These are phyloP conservation scores for Microplitis demolitor DNA, from an alignment of 1,140 invertebrate genomes.

Conservation along the genomic window DNA sequence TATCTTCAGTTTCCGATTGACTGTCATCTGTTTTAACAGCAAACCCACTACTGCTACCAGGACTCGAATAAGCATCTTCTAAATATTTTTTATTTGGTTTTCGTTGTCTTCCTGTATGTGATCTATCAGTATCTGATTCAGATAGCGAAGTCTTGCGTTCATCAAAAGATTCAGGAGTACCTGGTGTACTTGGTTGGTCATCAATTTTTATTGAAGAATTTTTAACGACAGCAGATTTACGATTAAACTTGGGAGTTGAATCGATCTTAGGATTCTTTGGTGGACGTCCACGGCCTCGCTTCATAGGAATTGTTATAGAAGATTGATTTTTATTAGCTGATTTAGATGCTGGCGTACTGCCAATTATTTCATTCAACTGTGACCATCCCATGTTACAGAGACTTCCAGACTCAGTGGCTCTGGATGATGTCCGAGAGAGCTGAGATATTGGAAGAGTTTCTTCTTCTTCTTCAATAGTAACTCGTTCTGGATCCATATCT, in stretches of 20 bases:
- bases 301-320: conserved; percentile 21
- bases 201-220: conserved; percentile 3
- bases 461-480: conserved; percentile 22
- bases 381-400: conserved; percentile 2
- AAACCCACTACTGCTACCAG: conserved; percentile 33
- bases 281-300: conserved; percentile 44
- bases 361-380: conserved; percentile 10
- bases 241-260: not conserved
- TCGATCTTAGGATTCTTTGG: conserved; percentile 32
- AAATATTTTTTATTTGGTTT: conserved; percentile 51
- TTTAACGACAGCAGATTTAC: too few species aligned
- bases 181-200: conserved; percentile 20
- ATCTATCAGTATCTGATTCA: conserved; percentile 49
- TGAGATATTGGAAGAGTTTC: conserved; percentile 18
- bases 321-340: not conserved
- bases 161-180: conserved; percentile 5
- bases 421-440: not conserved
- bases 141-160: conserved; percentile 36
- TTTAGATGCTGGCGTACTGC: not conserved
- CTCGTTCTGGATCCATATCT: not conserved
- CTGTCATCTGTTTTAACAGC: conserved; percentile 48
- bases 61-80: conserved; percentile 42
- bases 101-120: conserved; percentile 42
- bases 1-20: conserved; percentile 41
- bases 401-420: not conserved